phyloP scores from a whole-genome alignment of 2,113 vertebrate genomes.

The Holacanthus passer region DNA sequence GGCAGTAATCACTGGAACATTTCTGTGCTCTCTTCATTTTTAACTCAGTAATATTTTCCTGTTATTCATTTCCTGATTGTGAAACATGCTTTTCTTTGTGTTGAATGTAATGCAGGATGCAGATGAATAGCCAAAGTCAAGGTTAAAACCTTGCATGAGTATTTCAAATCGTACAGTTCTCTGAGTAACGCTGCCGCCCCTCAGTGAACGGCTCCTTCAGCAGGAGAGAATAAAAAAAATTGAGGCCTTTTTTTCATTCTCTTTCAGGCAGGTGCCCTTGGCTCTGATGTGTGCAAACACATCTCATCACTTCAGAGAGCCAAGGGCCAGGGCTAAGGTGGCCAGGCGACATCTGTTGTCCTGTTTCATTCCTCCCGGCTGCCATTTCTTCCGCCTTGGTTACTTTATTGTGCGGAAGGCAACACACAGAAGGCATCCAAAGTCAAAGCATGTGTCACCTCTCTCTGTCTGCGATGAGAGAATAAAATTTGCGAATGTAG shows the following conservation, averaged over 20 bases:
- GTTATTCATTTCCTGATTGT: neutral
- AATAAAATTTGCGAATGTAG: neutral
- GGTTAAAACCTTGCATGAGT: constrained; percentile 27
- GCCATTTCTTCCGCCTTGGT: neutral
- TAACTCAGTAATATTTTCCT: neutral
- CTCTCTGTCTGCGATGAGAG: neutral
- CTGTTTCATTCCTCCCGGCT: constrained; percentile 22
- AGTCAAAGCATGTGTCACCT: constrained; percentile 26
- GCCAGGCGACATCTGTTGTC: constrained; percentile 62
- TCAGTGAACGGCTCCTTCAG: neutral
- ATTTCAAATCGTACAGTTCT: constrained; percentile 13
- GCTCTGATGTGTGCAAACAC: constrained; percentile 48
- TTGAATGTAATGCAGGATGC: neutral
- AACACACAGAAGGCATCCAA: constrained; percentile 15
- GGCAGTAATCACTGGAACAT: neutral
- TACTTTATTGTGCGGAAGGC: constrained; percentile 18
- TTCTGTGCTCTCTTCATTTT: neutral
- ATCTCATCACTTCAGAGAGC: constrained; percentile 44
- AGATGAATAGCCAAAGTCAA: constrained; percentile 34
- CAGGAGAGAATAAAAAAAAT: neutral
- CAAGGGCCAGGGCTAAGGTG: constrained; percentile 45
- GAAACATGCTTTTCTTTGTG: neutral
- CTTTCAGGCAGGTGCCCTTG: constrained; percentile 64
- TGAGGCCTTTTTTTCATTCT: constrained; percentile 11
- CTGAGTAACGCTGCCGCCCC: neutral